Conservation (phyloP, 2,888 invertebrate genomes). For the Leucania comma region DNA sequence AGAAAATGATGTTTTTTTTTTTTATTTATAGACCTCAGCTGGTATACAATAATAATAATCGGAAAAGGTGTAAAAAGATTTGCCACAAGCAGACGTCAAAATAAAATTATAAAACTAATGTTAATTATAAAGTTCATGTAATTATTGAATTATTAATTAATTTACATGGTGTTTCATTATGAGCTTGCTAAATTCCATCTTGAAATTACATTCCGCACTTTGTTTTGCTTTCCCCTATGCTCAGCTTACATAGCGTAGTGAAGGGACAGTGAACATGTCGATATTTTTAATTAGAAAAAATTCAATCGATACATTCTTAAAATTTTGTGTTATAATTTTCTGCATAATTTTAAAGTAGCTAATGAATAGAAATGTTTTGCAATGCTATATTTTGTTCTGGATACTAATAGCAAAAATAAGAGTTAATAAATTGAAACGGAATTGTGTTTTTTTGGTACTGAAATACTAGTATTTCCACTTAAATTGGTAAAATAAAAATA, state of each 20-base stretch:
- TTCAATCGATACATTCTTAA: background rate
- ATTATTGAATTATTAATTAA: slow-evolving; percentile 50
- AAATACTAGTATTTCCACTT: background rate
- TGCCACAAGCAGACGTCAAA: background rate
- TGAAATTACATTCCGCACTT: slow-evolving; percentile 76
- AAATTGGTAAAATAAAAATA: background rate
- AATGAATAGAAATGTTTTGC: background rate
- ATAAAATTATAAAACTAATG: slow-evolving; percentile 2
- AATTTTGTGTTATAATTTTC: background rate
- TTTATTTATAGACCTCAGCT: no score
- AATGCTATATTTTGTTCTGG: background rate
- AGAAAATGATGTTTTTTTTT: no score
- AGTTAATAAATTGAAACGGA: background rate
- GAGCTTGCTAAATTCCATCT: slow-evolving; percentile 71
- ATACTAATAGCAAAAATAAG: no score
- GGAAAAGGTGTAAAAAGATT: background rate
- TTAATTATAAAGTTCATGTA: slow-evolving; percentile 39
- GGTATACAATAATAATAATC: no score
- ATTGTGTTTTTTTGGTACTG: background rate
- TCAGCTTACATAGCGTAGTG: slow-evolving; percentile 75
- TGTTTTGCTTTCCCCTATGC: slow-evolving; percentile 83
- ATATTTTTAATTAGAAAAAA: slow-evolving; percentile 38
- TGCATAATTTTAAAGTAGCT: background rate
- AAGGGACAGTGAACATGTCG: slow-evolving; percentile 57
- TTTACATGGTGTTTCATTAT: slow-evolving; percentile 68